Evolutionary conservation across 2,113 vertebrate species (phyloP).

Genomic region (Cavia aperea): DNA sequence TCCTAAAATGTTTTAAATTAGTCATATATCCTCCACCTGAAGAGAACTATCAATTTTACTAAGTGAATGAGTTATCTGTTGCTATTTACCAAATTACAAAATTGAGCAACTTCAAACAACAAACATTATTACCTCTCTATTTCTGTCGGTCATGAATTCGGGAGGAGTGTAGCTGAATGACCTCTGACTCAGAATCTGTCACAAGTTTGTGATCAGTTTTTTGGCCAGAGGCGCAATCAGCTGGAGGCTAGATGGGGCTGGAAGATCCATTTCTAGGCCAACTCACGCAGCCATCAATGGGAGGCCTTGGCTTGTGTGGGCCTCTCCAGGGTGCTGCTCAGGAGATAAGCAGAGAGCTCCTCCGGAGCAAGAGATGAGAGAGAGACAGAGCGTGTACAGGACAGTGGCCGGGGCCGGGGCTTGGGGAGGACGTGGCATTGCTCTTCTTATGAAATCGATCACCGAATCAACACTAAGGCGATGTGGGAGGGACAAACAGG

Average conservation of each 20-base stretch:
- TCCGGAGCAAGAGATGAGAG: not conserved
- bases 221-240: not conserved
- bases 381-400: not conserved
- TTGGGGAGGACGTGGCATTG: not conserved
- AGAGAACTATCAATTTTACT: not conserved
- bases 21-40: not conserved
- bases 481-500: not conserved
- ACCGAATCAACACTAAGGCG: not conserved
- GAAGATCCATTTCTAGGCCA: not conserved
- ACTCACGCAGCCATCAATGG: not conserved
- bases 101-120: not conserved
- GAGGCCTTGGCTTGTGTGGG: not conserved
- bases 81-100: not conserved
- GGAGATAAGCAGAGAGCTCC: not conserved
- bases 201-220: not conserved
- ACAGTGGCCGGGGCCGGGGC: not conserved
- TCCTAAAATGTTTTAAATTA: not conserved
- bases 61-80: conserved; percentile 3
- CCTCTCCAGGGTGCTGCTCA: not conserved
- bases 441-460: not conserved
- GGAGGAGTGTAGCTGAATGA: not conserved
- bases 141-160: too few relatives aligned
- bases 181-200: not conserved
- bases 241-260: not conserved
- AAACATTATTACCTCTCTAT: too few relatives aligned